Evolutionary conservation across 2,888 invertebrate genomes (phyloP).

Genomic region (Callyntrura guangdongensis): DNA sequence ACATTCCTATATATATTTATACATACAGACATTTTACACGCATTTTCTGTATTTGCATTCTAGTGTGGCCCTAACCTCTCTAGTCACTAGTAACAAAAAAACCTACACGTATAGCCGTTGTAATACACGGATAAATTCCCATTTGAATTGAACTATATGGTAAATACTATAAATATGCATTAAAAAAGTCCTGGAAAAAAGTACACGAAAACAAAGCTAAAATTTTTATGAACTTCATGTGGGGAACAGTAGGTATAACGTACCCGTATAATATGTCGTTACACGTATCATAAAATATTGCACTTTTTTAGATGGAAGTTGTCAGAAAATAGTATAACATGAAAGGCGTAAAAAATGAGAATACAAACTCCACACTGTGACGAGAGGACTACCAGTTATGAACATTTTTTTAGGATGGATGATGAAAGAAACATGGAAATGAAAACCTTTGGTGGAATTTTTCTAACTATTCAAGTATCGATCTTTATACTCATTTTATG

Average conservation of each 20-base stretch:
- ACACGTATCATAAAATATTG: constrained; percentile 18
- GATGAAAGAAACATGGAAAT: constrained; percentile 62
- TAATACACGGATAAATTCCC: neutral
- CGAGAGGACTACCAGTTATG: constrained; percentile 13
- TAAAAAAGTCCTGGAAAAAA: neutral
- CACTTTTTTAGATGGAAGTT: constrained; percentile 11
- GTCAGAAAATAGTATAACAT: constrained; percentile 19
- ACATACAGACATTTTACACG: neutral
- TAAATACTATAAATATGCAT: neutral
- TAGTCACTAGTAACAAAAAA: no score
- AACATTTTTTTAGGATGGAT: constrained; percentile 8
- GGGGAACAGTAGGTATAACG: neutral
- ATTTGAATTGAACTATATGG: neutral
- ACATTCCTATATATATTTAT: neutral
- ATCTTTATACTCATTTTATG: constrained; percentile 63
- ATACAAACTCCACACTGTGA: neutral
- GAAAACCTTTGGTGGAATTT: constrained; percentile 52
- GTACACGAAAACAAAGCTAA: neutral
- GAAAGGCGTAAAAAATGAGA: constrained; percentile 27
- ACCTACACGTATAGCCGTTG: neutral
- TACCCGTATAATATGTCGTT: neutral
- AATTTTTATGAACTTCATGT: neutral
- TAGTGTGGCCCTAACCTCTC: no score
- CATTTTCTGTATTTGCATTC: neutral
- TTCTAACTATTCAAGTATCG: constrained; percentile 63